Evolutionary conservation across 1,140 invertebrate genomes (phyloP).

Genomic region (Leptestheria dahalacensis): DNA sequence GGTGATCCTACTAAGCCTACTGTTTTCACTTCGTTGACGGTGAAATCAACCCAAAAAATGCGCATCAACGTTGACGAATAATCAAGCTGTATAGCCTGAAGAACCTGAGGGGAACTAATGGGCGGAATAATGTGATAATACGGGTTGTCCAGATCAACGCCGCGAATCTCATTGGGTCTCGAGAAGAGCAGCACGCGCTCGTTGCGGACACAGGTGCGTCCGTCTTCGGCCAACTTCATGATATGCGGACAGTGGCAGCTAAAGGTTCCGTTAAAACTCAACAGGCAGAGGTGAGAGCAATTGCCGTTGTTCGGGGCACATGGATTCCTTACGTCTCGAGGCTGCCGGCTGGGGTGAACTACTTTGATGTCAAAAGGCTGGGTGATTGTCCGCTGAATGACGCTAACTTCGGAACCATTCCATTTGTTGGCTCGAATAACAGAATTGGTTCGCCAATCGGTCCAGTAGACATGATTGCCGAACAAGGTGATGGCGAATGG

Average conservation of each 20-base stretch:
- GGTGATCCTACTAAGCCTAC: slow-evolving; percentile 46
- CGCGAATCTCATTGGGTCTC: slow-evolving; percentile 58
- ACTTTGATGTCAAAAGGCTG: slow-evolving; percentile 52
- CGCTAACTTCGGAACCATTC: slow-evolving; percentile 39
- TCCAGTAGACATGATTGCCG: slow-evolving; percentile 48
- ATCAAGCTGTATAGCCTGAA: slow-evolving; percentile 49
- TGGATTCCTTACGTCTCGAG: slow-evolving; percentile 34
- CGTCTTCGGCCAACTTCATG: slow-evolving; percentile 45
- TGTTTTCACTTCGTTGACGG: slow-evolving; percentile 55
- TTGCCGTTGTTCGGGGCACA: slow-evolving; percentile 40
- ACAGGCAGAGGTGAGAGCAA: slow-evolving; percentile 46
- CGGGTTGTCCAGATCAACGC: slow-evolving; percentile 56
- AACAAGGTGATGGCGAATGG: slow-evolving; percentile 48
- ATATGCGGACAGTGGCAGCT: slow-evolving; percentile 64
- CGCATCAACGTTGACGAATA: slow-evolving; percentile 44
- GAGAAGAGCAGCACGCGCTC: slow-evolving; percentile 60
- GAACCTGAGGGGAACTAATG: slow-evolving; percentile 32
- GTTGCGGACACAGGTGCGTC: slow-evolving; percentile 54
- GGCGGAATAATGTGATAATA: slow-evolving; percentile 61
- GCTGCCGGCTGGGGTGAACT: slow-evolving; percentile 8
- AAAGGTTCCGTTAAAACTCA: slow-evolving; percentile 40
- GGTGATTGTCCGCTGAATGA: slow-evolving; percentile 41
- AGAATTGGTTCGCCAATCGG: slow-evolving; percentile 49
- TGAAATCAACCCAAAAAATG: slow-evolving; percentile 55
- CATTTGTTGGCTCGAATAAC: slow-evolving; percentile 48